Percentiles rank a stretch among this genome's conserved stretches.
phyloP scores from a whole-genome alignment of 2,797 vertebrate genomes.

The Rhinatrema bivittatum region DNA sequence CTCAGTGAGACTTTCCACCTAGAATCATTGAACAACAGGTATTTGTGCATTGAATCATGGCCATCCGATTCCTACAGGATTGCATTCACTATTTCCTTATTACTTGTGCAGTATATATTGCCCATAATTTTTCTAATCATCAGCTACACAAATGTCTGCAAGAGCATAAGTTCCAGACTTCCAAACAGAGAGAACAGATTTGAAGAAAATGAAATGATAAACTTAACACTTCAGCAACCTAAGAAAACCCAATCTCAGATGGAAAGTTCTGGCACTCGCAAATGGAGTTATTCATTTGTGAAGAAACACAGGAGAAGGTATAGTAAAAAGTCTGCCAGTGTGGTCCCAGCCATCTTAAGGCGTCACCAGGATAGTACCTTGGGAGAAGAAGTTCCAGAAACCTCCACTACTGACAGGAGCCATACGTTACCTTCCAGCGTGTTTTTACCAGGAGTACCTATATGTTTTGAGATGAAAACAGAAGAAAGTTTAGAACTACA shows the following conservation, averaged over 20 bases:
- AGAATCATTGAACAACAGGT: conserved; percentile 50
- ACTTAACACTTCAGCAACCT: conserved; percentile 57
- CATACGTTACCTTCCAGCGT: conserved; percentile 50
- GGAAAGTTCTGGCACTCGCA: conserved; percentile 23
- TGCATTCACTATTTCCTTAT: conserved; percentile 59
- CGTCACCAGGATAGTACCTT: conserved; percentile 26
- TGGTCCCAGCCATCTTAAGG: conserved; percentile 51
- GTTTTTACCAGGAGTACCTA: conserved; percentile 60
- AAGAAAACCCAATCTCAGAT: conserved; percentile 20
- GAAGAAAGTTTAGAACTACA: conserved; percentile 49
- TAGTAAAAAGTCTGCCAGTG: conserved; percentile 60
- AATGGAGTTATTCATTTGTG: conserved; percentile 48
- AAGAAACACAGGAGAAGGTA: conserved; percentile 59
- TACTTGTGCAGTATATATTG: conserved; percentile 67
- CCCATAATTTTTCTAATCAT: conserved; percentile 59
- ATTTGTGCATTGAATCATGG: conserved; percentile 65
- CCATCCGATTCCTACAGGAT: conserved; percentile 65
- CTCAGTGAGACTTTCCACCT: conserved; percentile 57
- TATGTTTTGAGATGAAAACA: conserved; percentile 67
- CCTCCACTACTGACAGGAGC: conserved; percentile 37
- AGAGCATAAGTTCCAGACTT: conserved; percentile 55
- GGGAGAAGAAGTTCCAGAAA: conserved; percentile 30
- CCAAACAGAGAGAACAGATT: conserved; percentile 44
- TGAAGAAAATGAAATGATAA: conserved; percentile 66
- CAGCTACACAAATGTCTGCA: conserved; percentile 68